Conservation (phyloP, 2,888 invertebrate species). For the Rhorus exstirpatorius region DNA sequence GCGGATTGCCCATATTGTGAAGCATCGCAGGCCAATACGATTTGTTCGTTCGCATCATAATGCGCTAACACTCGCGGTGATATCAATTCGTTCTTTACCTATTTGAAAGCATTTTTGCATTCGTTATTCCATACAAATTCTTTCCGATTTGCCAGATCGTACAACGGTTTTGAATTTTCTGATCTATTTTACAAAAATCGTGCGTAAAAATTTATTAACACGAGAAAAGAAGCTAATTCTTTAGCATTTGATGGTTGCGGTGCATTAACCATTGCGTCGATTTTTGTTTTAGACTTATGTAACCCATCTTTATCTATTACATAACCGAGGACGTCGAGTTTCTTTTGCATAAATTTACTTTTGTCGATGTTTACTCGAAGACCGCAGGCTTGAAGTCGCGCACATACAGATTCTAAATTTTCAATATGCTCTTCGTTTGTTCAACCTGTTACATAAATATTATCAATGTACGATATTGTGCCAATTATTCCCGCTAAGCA, state of each 20-base stretch:
- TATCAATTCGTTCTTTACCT: slow-evolving; percentile 11
- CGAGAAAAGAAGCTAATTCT: slow-evolving; percentile 51
- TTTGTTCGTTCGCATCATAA: slow-evolving; percentile 53
- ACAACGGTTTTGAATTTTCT: slow-evolving; percentile 69
- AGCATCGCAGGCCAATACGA: slow-evolving; percentile 70
- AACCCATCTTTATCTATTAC: slow-evolving; percentile 72
- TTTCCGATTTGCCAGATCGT: slow-evolving; percentile 71
- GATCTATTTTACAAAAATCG: too few species aligned
- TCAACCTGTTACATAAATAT: slow-evolving; percentile 50
- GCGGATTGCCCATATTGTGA: too few species aligned
- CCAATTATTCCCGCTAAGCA: not conserved
- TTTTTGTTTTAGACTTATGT: slow-evolving; percentile 68
- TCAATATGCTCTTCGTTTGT: not conserved
- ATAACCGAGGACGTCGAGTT: too few species aligned
- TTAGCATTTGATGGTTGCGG: slow-evolving; percentile 69
- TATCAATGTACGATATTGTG: slow-evolving; percentile 39
- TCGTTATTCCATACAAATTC: slow-evolving; percentile 73
- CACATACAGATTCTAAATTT: slow-evolving; percentile 34
- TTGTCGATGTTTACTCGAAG: not conserved
- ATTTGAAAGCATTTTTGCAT: too few species aligned
- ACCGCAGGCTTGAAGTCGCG: slow-evolving; percentile 40
- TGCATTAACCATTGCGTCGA: slow-evolving; percentile 69
- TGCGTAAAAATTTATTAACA: too few species aligned
- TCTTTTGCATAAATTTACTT: too few species aligned
- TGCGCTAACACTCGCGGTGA: slow-evolving; percentile 63